phyloP scores from a whole-genome alignment of 2,113 vertebrate genomes.

The Spermophilus dauricus region DNA sequence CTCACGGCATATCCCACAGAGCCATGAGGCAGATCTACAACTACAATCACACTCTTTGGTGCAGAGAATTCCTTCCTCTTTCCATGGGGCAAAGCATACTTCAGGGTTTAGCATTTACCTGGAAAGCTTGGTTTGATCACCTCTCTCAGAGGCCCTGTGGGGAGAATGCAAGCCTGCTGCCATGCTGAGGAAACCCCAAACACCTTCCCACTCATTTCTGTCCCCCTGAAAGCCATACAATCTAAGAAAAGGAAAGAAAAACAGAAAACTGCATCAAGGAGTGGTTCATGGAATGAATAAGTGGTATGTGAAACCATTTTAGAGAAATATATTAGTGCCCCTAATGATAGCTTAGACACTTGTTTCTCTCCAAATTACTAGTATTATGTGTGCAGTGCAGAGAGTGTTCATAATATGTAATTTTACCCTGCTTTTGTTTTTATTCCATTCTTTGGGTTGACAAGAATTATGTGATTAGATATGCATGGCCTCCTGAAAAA shows the following conservation, averaged over 20 bases:
- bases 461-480: constrained; percentile 4
- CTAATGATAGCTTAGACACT: constrained; percentile 45
- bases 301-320: neutral
- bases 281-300: neutral
- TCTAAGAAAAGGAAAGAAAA: neutral
- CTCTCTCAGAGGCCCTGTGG: neutral
- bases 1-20: no score
- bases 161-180: neutral
- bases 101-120: neutral
- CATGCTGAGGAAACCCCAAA: neutral
- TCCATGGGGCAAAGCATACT: neutral
- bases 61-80: neutral
- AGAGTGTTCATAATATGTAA: neutral
- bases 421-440: constrained; percentile 56
- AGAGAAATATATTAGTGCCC: neutral
- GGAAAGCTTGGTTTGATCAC: neutral
- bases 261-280: neutral
- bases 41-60: neutral
- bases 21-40: neutral
- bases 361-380: constrained; percentile 43
- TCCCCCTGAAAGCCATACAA: neutral
- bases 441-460: neutral
- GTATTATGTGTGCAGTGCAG: neutral
- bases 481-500: constrained; percentile 8
- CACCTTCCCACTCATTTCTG: neutral